Base-by-base conservation (phyloP, 1,140 invertebrate species). In the Halesus radiatus region DNA sequence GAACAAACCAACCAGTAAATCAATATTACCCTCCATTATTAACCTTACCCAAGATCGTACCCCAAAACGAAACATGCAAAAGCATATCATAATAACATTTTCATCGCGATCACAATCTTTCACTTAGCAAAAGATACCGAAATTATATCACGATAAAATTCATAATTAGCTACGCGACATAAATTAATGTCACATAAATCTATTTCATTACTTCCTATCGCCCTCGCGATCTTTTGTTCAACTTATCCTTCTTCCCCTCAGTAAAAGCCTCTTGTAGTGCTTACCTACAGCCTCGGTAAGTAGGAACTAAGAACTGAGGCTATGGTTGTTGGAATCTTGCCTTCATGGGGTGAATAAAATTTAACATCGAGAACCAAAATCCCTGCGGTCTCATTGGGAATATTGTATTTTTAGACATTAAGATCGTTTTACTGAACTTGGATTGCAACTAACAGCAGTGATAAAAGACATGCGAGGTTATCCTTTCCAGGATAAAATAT, bases 201-300 rank as follows among this genome's bases (percentile, higher is more conserved):
- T 37, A 20, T 68, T 68, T 45, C 18, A 68, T 68, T 68, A 45
- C 29, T 18, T 68, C 29, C 29, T 20, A 68, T 68, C 64, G 37
- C 64, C 64, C 64, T 32, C 29, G 29, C 10, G n/a, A 68, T 68
- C 64, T 68, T 32, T 32, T 68, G 64, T 68, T 68, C 15, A 68
- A 13, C 23, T 20, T 20, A 60, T 23, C 20, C 58, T 68, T 68
- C 64, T 68, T 68, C 64, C 64, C 64, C 20, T 68, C 20, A 18
- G 22, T 66, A 16, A 66, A 66, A 20, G 32, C 64, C 1, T 37
- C 62, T 68, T 68, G 54, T n/a, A 56, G n/a, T n/a, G 10, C 37
- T 45, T 45, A 45, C 37, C 37, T 45, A 45, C 37, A 45, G 37
- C 37, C 10, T 45, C 7, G 37, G 1, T 45, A 13, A 10, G 37